These are phyloP conservation scores for Pyrocephalus nanus DNA, from an alignment of 2,797 vertebrate species.

Conservation along the genomic window DNA sequence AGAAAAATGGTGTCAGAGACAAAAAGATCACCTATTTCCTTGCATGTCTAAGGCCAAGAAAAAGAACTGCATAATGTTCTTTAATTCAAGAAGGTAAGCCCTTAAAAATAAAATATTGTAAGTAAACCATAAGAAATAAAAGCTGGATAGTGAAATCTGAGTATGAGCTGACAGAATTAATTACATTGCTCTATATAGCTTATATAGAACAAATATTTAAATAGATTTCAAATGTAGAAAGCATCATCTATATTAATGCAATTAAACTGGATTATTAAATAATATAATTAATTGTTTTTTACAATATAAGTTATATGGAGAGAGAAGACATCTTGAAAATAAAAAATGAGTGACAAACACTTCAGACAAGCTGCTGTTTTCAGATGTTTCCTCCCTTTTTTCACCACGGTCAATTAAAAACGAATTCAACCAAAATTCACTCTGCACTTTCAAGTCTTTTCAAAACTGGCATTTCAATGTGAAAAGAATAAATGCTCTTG, in stretches of 20 bases:
- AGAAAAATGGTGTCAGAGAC: not conserved
- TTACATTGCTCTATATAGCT: not conserved
- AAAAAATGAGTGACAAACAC: not conserved
- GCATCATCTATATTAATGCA: not conserved
- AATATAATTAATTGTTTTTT: not conserved
- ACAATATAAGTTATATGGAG: not conserved
- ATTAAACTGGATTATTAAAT: not conserved
- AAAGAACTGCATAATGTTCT: not conserved
- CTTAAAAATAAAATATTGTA: not conserved
- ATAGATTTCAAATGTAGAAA: not conserved
- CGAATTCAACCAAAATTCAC: not conserved
- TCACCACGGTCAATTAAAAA: not conserved
- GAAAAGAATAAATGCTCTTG: slow-evolving; percentile 31
- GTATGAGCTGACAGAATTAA: not conserved
- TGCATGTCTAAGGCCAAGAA: not conserved
- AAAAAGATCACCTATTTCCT: not conserved
- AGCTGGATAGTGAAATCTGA: not conserved
- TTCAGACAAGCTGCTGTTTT: not conserved
- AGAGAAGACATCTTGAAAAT: not conserved
- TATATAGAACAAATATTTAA: not conserved
- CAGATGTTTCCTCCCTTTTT: not conserved
- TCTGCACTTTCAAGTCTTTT: slow-evolving; percentile 26
- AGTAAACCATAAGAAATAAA: not conserved
- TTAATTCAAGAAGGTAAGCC: not conserved
- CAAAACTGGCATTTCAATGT: not conserved